phyloP scores from a whole-genome alignment of 2,888 invertebrate species.

The Caenorhabditis afra region DNA sequence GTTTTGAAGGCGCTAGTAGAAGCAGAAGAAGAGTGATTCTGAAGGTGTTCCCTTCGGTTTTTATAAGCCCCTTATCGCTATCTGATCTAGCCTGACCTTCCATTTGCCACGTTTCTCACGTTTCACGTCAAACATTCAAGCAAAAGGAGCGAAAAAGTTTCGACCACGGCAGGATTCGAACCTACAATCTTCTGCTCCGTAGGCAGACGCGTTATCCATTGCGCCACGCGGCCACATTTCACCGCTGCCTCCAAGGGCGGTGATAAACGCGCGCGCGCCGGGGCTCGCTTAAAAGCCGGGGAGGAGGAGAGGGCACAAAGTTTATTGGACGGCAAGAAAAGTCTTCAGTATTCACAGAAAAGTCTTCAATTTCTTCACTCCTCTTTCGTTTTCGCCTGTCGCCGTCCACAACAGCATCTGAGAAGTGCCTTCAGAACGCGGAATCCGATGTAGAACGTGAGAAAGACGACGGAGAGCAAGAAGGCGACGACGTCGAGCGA shows the following conservation, averaged over 20 bases:
- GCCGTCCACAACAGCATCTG: conserved; percentile 40
- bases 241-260: no score
- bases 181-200: conserved; percentile 81
- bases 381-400: conserved; percentile 17
- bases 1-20: no score
- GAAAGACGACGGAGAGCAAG: conserved; percentile 43
- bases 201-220: conserved; percentile 81
- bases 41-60: no score
- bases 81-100: no score
- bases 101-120: no score
- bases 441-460: conserved; percentile 50
- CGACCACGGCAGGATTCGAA: conserved; percentile 79
- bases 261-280: no score
- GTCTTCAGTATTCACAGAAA: not conserved
- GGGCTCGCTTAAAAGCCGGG: no score
- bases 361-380: conserved; percentile 1
- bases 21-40: no score
- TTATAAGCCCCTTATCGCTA: no score
- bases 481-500: conserved; percentile 69
- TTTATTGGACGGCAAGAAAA: conserved; percentile 26
- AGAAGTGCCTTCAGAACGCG: conserved; percentile 26
- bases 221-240: conserved; percentile 77
- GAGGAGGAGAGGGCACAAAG: no score
- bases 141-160: conserved; percentile 43
- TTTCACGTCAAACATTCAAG: no score